Conservation (phyloP, 2,888 invertebrate genomes). For the Epiblema foenella region DNA sequence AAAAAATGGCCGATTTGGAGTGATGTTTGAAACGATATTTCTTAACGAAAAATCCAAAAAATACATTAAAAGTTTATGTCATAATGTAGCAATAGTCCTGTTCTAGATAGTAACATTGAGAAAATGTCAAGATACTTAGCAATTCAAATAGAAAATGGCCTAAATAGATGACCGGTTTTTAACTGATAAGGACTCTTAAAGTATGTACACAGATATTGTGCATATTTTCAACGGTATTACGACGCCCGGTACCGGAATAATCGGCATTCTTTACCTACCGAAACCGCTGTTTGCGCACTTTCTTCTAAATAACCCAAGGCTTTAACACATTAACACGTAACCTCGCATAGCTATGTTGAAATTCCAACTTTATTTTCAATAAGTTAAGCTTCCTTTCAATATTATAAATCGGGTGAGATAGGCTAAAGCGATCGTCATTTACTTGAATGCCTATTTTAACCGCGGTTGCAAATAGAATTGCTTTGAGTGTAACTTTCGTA, state of each 20-base stretch:
- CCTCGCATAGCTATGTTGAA: not conserved
- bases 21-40: no score
- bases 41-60: no score
- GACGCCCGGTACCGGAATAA: constrained; percentile 18
- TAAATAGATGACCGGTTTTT: no score
- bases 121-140: no score
- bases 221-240: constrained; percentile 10
- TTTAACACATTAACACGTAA: constrained; percentile 6
- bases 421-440: constrained; percentile 5
- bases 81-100: no score
- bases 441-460: constrained; percentile 5
- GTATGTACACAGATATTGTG: no score
- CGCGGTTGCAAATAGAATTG: constrained; percentile 21
- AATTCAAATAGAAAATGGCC: no score
- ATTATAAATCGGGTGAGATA: not conserved
- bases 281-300: constrained; percentile 34
- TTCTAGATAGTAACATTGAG: no score
- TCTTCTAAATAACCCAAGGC: constrained; percentile 35
- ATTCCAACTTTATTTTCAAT: not conserved
- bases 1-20: no score
- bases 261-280: constrained; percentile 29
- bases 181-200: no score
- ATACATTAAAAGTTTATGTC: no score
- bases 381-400: not conserved
- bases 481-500: constrained; percentile 4